These are phyloP conservation scores for Physeter macrocephalus DNA, from an alignment of 2,113 vertebrate species.

Conservation along the genomic window DNA sequence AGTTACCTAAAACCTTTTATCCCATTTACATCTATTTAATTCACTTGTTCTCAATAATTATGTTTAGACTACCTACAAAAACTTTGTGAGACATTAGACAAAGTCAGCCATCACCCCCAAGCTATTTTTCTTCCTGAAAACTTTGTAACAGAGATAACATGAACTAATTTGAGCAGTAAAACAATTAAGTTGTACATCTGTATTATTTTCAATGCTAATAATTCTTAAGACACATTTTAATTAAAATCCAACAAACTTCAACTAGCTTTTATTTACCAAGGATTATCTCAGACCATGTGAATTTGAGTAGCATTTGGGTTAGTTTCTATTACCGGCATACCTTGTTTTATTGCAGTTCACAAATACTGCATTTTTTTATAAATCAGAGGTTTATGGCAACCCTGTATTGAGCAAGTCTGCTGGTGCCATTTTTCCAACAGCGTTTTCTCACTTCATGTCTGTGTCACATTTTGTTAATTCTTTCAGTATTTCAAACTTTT, in stretches of 20 bases:
- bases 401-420: not conserved
- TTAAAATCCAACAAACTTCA: not conserved
- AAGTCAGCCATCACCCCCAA: not conserved
- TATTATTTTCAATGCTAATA: not conserved
- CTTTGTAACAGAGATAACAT: not conserved
- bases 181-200: not conserved
- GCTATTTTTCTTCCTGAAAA: not conserved
- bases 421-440: not conserved
- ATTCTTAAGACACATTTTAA: not conserved
- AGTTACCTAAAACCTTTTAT: not conserved
- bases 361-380: not conserved
- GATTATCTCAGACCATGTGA: not conserved
- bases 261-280: not conserved
- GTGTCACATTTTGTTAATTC: not conserved
- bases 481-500: not conserved
- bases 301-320: not conserved
- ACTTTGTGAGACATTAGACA: not conserved
- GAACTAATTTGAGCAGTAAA: not conserved
- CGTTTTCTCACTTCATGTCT: not conserved
- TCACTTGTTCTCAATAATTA: not conserved
- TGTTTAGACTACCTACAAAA: not conserved
- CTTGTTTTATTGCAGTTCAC: not conserved
- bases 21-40: not conserved
- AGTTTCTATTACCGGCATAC: not conserved
- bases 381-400: not conserved